A percentile compares a stretch with the other conserved stretches of the same genome.
These are phyloP conservation scores for Thera obeliscata DNA, from an alignment of 2,888 invertebrate genomes.

Conservation along the genomic window DNA sequence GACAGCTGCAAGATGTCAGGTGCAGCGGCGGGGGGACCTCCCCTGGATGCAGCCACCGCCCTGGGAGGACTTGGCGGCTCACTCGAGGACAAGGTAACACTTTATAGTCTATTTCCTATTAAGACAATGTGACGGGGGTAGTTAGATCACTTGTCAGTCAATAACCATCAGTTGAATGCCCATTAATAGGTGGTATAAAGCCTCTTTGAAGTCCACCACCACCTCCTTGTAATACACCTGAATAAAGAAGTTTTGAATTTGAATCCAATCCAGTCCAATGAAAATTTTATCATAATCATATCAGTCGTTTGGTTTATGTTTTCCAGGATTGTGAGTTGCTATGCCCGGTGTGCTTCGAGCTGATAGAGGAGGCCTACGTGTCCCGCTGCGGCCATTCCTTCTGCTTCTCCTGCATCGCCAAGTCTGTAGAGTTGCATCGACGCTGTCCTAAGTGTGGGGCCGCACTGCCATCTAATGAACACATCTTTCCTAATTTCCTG, in stretches of 20 bases:
- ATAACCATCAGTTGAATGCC: no score
- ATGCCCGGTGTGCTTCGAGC: slow-evolving; percentile 94
- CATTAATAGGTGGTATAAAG: no score
- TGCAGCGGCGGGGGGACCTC: slow-evolving; percentile 62
- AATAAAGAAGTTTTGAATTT: no score
- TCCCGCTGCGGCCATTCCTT: slow-evolving; percentile 97
- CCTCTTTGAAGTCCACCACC: no score
- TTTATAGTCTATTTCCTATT: no score
- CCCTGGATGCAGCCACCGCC: slow-evolving; percentile 63
- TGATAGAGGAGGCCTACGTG: slow-evolving; percentile 95
- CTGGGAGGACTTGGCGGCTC: slow-evolving; percentile 87
- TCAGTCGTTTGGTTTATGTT: background rate
- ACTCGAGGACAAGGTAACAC: slow-evolving; percentile 86
- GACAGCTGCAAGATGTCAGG: slow-evolving; percentile 60
- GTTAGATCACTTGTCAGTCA: no score
- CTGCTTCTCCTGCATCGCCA: slow-evolving; percentile 92
- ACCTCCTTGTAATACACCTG: no score
- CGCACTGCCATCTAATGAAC: slow-evolving; percentile 87
- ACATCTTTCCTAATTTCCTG: slow-evolving; percentile 94
- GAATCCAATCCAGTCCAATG: no score
- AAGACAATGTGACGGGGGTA: no score
- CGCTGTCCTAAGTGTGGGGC: slow-evolving; percentile 94
- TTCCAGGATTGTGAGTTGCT: slow-evolving; percentile 81
- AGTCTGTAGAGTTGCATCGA: slow-evolving; percentile 92
- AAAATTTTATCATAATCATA: no score